These are phyloP conservation scores for Proteles cristata DNA, from an alignment of 2,113 vertebrate species.

Conservation along the genomic window DNA sequence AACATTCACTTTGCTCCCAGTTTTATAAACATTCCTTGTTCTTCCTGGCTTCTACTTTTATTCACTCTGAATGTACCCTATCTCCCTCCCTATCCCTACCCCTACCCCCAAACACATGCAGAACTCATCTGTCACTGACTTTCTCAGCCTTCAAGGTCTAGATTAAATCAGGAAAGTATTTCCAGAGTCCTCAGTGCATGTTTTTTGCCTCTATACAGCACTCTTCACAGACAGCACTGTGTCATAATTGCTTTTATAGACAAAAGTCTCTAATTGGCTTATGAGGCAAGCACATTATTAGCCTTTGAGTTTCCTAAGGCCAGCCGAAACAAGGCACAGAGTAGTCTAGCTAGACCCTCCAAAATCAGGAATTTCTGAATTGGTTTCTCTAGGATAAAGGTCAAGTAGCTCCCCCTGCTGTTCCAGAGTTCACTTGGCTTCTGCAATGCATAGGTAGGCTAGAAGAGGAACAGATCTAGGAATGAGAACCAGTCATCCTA, in stretches of 20 bases:
- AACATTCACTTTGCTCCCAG: background rate
- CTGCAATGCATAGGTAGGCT: background rate
- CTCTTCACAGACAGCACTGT: background rate
- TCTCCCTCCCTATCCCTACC: background rate
- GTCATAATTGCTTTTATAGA: background rate
- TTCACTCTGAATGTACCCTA: constrained; percentile 14
- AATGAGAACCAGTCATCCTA: constrained; percentile 9
- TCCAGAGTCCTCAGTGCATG: background rate
- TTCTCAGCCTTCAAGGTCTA: constrained; percentile 32
- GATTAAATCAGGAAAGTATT: background rate
- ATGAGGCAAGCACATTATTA: background rate
- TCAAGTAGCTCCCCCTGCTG: background rate
- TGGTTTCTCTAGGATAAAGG: background rate
- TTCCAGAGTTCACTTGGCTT: background rate
- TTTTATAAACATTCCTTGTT: constrained; percentile 24
- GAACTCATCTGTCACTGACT: background rate
- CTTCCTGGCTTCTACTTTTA: constrained; percentile 24
- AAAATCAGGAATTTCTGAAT: background rate
- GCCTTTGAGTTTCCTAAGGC: background rate
- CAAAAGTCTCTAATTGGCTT: background rate
- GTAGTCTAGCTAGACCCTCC: background rate
- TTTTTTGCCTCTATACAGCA: background rate
- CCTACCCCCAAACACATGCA: background rate
- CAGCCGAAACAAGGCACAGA: background rate
- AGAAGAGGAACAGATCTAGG: background rate